Evolutionary conservation across 2,797 vertebrate species (phyloP).

Genomic region (Scyliorhinus canicula): DNA sequence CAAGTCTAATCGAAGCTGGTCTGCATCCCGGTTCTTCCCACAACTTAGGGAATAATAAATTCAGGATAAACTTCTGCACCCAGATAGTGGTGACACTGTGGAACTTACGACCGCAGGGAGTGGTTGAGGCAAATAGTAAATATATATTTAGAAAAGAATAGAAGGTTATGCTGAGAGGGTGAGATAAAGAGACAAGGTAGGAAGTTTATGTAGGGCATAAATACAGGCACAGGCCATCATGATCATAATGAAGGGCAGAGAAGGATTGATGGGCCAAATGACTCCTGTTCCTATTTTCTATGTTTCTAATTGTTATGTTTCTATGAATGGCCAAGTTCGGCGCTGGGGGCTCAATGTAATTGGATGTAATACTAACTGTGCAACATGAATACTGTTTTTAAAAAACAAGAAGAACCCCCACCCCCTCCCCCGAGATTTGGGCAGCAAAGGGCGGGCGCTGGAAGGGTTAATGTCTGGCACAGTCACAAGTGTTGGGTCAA

Average conservation of each 20-base stretch:
- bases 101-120: neutral
- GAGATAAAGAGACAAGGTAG: neutral
- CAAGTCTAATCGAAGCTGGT: neutral
- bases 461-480: neutral
- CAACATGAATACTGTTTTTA: neutral
- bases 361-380: neutral
- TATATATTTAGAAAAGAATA: neutral
- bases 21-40: no score
- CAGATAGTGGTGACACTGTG: neutral
- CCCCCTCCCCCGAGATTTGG: neutral
- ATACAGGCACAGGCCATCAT: no score
- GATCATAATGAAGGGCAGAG: no score
- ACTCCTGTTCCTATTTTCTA: no score
- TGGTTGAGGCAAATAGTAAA: neutral
- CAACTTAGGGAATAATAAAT: neutral
- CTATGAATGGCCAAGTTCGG: neutral
- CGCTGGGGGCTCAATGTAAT: neutral
- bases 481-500: neutral
- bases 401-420: neutral
- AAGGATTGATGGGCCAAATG: no score
- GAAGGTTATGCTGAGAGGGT: neutral
- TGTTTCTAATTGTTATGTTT: no score
- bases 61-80: neutral
- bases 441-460: no score
- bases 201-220: neutral